Percentiles rank a stretch among this genome's conserved stretches.
phyloP scores from a whole-genome alignment of 2,888 invertebrate genomes.

The Drosophila algonquin region DNA sequence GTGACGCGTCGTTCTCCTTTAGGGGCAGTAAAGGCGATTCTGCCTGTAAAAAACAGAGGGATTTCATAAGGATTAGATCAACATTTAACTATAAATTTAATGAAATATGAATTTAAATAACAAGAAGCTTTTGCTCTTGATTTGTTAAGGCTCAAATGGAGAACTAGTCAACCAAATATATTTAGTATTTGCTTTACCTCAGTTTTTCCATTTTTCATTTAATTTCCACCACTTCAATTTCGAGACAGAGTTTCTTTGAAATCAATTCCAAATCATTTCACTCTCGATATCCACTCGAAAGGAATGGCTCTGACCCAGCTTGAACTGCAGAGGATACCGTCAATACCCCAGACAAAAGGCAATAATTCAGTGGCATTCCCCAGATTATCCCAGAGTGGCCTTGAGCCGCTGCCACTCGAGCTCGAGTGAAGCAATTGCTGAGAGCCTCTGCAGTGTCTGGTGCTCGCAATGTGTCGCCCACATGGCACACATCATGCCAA shows the following conservation, averaged over 20 bases:
- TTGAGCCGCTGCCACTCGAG: slow-evolving; percentile 13
- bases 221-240: not conserved
- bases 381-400: slow-evolving; percentile 11
- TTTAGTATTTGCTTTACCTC: not conserved
- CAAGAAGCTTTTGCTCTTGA: too few species aligned
- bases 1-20: slow-evolving; percentile 59
- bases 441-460: slow-evolving; percentile 13
- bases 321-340: not conserved
- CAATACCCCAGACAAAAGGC: slow-evolving; percentile 9
- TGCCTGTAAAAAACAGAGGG: slow-evolving; percentile 62
- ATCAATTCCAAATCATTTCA: not conserved
- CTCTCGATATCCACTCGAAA: not conserved
- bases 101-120: not conserved
- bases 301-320: not conserved
- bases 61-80: not conserved
- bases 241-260: not conserved
- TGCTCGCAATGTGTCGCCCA: slow-evolving; percentile 3
- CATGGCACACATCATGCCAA: slow-evolving; percentile 3
- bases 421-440: slow-evolving; percentile 17
- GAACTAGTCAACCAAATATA: too few species aligned
- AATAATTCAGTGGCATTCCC: slow-evolving; percentile 10
- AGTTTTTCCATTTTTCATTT: not conserved
- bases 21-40: slow-evolving; percentile 81
- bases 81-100: not conserved
- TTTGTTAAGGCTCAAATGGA: too few species aligned